Evolutionary conservation across 2,888 invertebrate species (phyloP), one percentile per base, ranked within the genome.

Genomic region (Heliconius ismenius): DNA sequence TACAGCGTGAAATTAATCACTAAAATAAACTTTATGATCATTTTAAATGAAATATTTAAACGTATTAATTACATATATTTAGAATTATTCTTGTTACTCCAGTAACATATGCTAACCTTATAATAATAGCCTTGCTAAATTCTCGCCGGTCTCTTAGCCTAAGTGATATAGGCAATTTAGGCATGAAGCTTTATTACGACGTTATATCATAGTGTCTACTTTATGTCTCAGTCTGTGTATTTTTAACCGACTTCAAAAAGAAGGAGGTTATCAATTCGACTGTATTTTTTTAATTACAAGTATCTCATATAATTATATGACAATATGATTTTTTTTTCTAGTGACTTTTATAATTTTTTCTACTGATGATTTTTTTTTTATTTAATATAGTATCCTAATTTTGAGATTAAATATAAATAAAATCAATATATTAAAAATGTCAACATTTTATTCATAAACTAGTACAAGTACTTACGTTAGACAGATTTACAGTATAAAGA

Each of bases 401-500:
- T 26, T 9, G 9, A 3, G 43, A 13, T 18, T 4, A 39, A 18
- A 54, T 26, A 28, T 26, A 60, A 73, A 73, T 73, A 62, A 73
- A 73, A 73, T 39, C 3, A 62, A 62, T 4, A 43, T 62, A 73
- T 26, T 83, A 85, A 87, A 90, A 92, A 91, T 88, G 87, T 92
- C 92, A 93, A 93, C 93, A 93, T 92, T 93, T 92, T 93, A 93
- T 92, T 93, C 87, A 88, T 93, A 90, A 92, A 92, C 90, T 90
- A 89, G 89, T 93, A 91, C 89, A 91, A 90, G 88, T 90, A 88
- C 88, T 90, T 91, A 92, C 87, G 90, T 86, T 82, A 91, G 87
- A 85, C 81, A 84, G 83, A 83, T 82, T 88, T 90, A 91, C 84
- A 90, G 87, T 91, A 89, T 85, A 90, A 88, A 89, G 89, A 88